phyloP scores from a whole-genome alignment of 2,888 invertebrate genomes.

The Tolmerus cingulatus region DNA sequence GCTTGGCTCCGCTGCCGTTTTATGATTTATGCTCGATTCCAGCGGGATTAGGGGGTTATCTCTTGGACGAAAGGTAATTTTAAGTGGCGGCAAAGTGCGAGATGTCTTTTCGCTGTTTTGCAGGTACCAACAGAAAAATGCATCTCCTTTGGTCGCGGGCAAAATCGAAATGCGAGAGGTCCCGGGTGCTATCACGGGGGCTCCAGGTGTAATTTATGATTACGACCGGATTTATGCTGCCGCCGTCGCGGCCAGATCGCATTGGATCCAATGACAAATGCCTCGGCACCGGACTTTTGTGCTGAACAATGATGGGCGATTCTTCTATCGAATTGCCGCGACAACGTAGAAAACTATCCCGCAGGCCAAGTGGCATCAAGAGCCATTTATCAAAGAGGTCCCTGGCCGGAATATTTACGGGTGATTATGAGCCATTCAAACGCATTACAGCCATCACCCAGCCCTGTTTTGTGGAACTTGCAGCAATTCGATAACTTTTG shows the following conservation, averaged over 20 bases:
- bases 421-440: not conserved
- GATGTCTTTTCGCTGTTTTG: not conserved
- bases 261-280: not conserved
- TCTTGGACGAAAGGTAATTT: not conserved
- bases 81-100: not conserved
- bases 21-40: not conserved
- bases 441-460: not conserved
- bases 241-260: not conserved
- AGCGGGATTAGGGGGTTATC: constrained; percentile 1
- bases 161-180: not conserved
- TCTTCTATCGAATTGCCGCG: not conserved
- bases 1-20: not conserved
- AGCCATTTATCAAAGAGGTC: not conserved
- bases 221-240: not conserved
- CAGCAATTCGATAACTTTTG: not conserved
- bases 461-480: not conserved
- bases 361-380: not conserved
- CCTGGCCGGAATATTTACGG: not conserved
- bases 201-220: constrained; percentile 4
- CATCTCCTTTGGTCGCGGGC: not conserved
- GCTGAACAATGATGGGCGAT: not conserved
- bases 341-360: not conserved
- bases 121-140: not conserved
- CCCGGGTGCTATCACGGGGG: not conserved
- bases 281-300: not conserved